Evolutionary conservation across 2,113 vertebrate genomes (phyloP).

Genomic region (Uria lomvia): DNA sequence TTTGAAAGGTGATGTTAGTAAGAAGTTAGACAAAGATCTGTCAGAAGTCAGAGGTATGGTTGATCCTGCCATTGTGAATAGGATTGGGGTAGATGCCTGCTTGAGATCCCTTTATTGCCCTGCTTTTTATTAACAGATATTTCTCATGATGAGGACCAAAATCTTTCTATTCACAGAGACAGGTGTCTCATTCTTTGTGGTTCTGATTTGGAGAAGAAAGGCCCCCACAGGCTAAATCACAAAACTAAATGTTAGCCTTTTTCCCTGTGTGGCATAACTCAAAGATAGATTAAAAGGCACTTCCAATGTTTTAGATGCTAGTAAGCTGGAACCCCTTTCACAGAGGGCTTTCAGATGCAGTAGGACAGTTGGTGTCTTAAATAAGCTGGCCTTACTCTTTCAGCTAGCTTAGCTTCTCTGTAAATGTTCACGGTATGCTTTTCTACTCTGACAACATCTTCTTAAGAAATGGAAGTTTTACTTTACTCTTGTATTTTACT

Average conservation of each 20-base stretch:
- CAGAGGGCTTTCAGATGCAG: background rate
- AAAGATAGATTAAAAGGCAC: background rate
- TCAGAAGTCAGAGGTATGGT: background rate
- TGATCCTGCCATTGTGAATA: background rate
- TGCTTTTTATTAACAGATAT: background rate
- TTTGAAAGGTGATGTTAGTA: background rate
- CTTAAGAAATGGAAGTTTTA: background rate
- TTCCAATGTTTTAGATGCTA: background rate
- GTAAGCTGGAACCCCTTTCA: background rate
- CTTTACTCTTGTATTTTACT: background rate
- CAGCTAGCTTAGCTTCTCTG: background rate
- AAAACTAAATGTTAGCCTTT: background rate
- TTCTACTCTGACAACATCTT: background rate
- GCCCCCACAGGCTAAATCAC: background rate
- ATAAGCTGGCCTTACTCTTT: background rate
- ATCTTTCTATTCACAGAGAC: background rate
- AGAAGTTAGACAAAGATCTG: background rate
- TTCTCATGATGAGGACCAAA: background rate
- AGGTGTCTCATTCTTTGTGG: background rate
- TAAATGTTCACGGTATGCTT: background rate
- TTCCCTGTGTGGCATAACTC: background rate
- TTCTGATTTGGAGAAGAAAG: background rate
- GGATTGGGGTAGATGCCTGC: background rate
- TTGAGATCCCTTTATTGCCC: background rate
- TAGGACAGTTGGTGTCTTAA: background rate